Base-by-base conservation (phyloP, 1,140 invertebrate genomes). In the Phymastichus coffea region DNA sequence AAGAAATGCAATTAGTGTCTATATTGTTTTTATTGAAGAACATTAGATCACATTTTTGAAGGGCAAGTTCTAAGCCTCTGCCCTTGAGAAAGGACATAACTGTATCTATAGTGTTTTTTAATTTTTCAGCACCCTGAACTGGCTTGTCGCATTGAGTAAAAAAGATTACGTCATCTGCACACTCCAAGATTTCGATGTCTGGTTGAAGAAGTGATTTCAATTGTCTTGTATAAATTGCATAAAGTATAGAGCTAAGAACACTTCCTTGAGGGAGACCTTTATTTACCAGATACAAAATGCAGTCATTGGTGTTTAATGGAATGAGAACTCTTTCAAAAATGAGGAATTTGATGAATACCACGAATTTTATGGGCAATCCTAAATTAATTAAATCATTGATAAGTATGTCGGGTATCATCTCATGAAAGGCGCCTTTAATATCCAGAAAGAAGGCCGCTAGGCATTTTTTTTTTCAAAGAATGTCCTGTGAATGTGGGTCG, bases 401-500 rank as follows among this genome's bases (percentile, higher is more conserved):
- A 0, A 69, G 43, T 4, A 65, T n/a, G 14, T 53, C 30, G n/a
- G 58, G 44, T 10, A 59, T 19, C 1, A 63, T 59, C 37, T 61
- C 57, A n/a, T n/a, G n/a, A n/a, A n/a, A n/a, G n/a, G n/a, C n/a
- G n/a, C n/a, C n/a, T n/a, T n/a, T n/a, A n/a, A n/a, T n/a, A n/a
- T n/a, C n/a, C n/a, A n/a, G n/a, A n/a, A n/a, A n/a, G n/a, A n/a
- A n/a, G n/a, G n/a, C 15, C 62, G 56, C n/a, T 52, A 62, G 2
- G 63, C 61, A 0, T 61, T 48, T 28, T 61, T 49, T 10, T 65
- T 62, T 22, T 68, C 63, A 4, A 66, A 15, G 22, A 67, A 66
- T 1, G 60, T 19, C 30, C 19, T n/a, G n/a, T n/a, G n/a, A n/a
- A n/a, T n/a, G n/a, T n/a, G n/a, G n/a, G n/a, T n/a, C n/a, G n/a